Percentiles rank a stretch among this genome's conserved stretches.
Evolutionary conservation across 2,888 invertebrate genomes (phyloP).

Genomic region (Carpatolechia fugitivella): DNA sequence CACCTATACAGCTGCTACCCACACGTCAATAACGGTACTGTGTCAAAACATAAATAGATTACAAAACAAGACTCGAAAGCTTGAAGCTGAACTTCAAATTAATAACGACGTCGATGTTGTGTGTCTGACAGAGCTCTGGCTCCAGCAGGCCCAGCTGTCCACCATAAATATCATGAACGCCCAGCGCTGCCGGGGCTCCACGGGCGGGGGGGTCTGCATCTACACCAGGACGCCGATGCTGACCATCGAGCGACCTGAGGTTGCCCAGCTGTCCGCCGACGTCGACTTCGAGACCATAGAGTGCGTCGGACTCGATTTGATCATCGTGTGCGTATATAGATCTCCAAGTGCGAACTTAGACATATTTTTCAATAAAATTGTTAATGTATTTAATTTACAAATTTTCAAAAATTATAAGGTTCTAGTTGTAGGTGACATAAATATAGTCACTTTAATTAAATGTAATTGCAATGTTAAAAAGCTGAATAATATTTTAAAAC

Average conservation of each 20-base stretch:
- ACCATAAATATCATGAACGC: conserved; percentile 1
- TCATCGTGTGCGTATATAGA: not conserved
- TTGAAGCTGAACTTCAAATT: conserved; percentile 12
- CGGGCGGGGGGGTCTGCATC: not conserved
- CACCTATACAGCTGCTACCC: not conserved
- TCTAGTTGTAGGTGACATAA: not conserved
- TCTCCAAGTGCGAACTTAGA: not conserved
- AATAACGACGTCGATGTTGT: not conserved
- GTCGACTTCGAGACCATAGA: not conserved
- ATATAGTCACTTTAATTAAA: not conserved
- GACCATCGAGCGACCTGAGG: not conserved
- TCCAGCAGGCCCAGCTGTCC: not conserved
- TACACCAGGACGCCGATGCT: not conserved
- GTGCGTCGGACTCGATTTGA: not conserved
- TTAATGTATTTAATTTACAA: not conserved
- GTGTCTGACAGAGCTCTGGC: conserved; percentile 7
- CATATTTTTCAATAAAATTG: not conserved
- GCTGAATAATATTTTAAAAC: not conserved
- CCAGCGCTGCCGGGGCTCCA: not conserved
- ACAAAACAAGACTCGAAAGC: conserved; percentile 6
- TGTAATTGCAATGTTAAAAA: not conserved
- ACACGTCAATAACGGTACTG: not conserved
- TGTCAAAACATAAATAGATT: conserved; percentile 9
- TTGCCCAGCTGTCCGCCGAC: not conserved
- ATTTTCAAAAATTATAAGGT: not conserved